Base-by-base conservation (phyloP, 1,140 invertebrate genomes). In the Brachionus manjavacas region DNA sequence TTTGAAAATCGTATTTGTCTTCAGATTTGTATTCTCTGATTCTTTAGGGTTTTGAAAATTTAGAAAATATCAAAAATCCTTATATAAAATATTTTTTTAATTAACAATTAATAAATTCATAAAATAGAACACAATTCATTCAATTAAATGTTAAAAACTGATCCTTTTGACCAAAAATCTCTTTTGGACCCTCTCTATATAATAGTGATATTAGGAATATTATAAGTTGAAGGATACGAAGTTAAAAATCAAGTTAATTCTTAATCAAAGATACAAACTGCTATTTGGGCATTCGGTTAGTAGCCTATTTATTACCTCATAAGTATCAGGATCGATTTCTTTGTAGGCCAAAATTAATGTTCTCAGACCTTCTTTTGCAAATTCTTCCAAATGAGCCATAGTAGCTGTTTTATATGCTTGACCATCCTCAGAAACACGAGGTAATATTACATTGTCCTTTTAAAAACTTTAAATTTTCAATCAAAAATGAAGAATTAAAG, bases 261-360 rank as follows among this genome's bases (percentile, higher is more conserved):
- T n/a, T 8, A 6, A 14, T n/a, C n/a, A 14, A 4, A 4, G 12
- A 49, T 46, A 46, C 12, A 16, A n/a, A 49, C 4, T n/a, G 43
- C 9, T n/a, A 16, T 49, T 49, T 31, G 28, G 28, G 28, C 28
- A 49, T 14, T 28, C 11, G 11, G 20, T 3, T 23, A 70, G 31
- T 28, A 70, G 39, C 25, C 31, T 35, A 35, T 6, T 31, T 23
- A 7, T 11, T 72, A 49, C 72, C 41, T 76, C 90, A 88, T 94
- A 95, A 31, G 91, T 89, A 23, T 91, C 91, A 1, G 92, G 90
- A 11, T 93, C 91, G 79, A 98, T 92, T 83, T 95, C 93, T 4
- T 93, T 92, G 43, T 93, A 92, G 12, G 95, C 95, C 90, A 94
- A 94, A 87, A 96, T 97, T 11, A 98, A 91, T 0, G 96, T 98